Base-by-base conservation (phyloP, 2,888 invertebrate species). In the Rosalia funebris region DNA sequence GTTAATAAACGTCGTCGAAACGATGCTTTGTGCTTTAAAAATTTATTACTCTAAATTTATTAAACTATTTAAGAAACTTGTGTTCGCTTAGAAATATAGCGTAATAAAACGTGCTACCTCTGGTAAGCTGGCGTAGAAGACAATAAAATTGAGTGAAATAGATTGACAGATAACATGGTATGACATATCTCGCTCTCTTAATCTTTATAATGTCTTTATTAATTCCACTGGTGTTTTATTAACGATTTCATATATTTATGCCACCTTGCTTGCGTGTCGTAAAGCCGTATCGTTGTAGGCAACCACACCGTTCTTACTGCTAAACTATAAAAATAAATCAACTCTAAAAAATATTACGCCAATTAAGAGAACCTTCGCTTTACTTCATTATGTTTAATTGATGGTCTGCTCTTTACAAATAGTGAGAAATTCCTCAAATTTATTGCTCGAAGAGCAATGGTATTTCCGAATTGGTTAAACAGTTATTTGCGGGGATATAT, bases 241-340 rank as follows among this genome's bases (percentile, higher is more conserved):
- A 37, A 36, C 19, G 48, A 19, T 11, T 34, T 36, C 20, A 25
- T 25, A 48, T 25, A 50, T 50, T 50, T 12, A 19, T 37, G 20
- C 36, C 20, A 37, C 12, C 19, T 48, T 39, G 25, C 10, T 53
- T 16, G 53, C 31, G 42, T 53, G 53, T 10, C 39, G 15, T 4
- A 25, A 39, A 50, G 39, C 5, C 39, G 25, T 50, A 50, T 50
- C 39, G 48, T 37, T 39, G 14, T 20, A 50, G 39, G 12, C 15
- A 39, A 50, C 39, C 15, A 12, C 10, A 20, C 19, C 20, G 32
- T 37, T n/a, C 34, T 50, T 42, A 19, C 42, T 19, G 19, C 19
- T 10, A 47, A 15, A 41, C 45, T 16, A 59, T 62, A 56, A 62
- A 62, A 62, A 53, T 62, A 59, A 62, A 55, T 62, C 58, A 62